Evolutionary conservation across 2,797 vertebrate genomes (phyloP).

Genomic region (Enteromius fasciolatus): DNA sequence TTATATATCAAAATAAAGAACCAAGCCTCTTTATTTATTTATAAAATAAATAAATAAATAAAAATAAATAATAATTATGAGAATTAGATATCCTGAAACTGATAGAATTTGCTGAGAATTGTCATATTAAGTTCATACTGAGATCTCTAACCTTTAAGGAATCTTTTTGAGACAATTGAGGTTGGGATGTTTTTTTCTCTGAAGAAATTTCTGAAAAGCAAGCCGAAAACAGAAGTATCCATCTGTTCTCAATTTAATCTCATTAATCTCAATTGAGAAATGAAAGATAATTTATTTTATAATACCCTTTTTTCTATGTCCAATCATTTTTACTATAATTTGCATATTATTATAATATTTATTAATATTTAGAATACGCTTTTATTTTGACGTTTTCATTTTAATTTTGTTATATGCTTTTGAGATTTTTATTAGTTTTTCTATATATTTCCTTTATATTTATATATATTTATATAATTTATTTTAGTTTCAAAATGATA

Average conservation of each 20-base stretch:
- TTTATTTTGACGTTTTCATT: neutral
- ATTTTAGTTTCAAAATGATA: neutral
- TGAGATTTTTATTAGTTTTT: neutral
- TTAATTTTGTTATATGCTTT: neutral
- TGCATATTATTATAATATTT: neutral
- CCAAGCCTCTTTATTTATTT: too few species aligned
- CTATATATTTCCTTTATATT: neutral
- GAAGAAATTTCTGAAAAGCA: neutral
- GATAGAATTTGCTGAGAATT: too few species aligned
- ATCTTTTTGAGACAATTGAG: neutral
- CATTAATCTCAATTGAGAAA: neutral
- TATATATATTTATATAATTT: neutral
- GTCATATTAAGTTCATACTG: too few species aligned
- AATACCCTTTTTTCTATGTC: neutral
- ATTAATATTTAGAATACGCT: neutral
- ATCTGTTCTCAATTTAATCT: neutral
- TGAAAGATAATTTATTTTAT: neutral
- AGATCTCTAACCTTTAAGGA: neutral
- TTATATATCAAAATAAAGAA: too few species aligned
- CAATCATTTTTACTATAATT: neutral
- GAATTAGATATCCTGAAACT: too few species aligned
- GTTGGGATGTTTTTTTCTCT: neutral
- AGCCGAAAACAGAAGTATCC: neutral
- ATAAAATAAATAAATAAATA: too few species aligned
- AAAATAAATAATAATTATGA: too few species aligned